Evolutionary conservation across 2,888 invertebrate genomes (phyloP).

Genomic region (Pterostichus niger): DNA sequence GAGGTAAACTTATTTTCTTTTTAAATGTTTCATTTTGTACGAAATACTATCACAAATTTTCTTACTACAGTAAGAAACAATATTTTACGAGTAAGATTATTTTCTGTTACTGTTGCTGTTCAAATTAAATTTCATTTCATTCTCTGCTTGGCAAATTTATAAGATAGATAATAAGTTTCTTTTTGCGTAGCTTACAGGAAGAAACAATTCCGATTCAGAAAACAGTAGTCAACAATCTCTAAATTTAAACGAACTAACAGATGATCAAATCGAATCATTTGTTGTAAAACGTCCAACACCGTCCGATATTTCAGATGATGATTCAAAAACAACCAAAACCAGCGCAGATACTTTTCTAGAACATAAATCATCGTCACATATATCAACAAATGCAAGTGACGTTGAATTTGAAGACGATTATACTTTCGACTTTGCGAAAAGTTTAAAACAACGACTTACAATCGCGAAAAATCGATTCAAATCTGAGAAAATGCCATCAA

Average conservation of each 20-base stretch:
- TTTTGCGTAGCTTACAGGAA: neutral
- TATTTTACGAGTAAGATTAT: too few species aligned
- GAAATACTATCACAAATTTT: too few species aligned
- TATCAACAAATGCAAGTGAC: too few species aligned
- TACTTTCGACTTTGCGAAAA: too few species aligned
- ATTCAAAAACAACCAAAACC: neutral
- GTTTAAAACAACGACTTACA: too few species aligned
- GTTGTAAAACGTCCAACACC: slow-evolving; percentile 16
- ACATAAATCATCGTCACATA: neutral
- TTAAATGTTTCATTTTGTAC: too few species aligned
- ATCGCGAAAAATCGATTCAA: neutral
- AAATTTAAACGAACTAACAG: neutral
- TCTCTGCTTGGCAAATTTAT: neutral
- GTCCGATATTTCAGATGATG: neutral
- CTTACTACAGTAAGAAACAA: too few species aligned
- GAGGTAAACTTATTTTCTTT: too few species aligned
- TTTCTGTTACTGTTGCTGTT: too few species aligned
- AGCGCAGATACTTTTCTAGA: neutral
- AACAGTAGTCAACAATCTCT: neutral
- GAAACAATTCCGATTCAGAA: neutral
- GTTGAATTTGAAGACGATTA: too few species aligned
- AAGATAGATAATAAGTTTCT: neutral
- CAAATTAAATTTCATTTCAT: too few species aligned
- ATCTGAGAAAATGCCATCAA: slow-evolving; percentile 41
- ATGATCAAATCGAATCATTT: neutral